Evolutionary conservation across 2,797 vertebrate genomes (phyloP), one percentile per base, ranked within the genome.

Genomic region (Knipowitschia caucasica): DNA sequence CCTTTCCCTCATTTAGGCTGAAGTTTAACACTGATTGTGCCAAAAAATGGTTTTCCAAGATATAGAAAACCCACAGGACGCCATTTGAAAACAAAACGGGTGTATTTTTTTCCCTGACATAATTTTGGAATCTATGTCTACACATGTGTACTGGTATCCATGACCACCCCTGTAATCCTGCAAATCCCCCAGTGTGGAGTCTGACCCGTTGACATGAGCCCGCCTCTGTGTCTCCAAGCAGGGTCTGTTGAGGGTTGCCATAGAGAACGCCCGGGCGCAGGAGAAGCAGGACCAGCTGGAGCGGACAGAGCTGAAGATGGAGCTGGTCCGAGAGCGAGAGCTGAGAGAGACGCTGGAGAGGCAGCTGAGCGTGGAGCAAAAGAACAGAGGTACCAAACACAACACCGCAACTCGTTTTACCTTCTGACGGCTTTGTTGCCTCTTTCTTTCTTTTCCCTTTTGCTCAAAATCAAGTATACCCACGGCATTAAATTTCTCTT

Each of bases 261-360:
- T 98, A 78, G 96, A 99, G 82, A 98, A 95, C 61, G 94, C 95
- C 53, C 91, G 96, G 74, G 94, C 94, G 57, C 96, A 99, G 91
- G 96, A 99, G 82, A 99, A 98, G 70, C 96, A 98, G 75, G 94
- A 98, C 67, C 96, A 98, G 78, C 90, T 98, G 90, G 96, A 99
- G 88, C 95, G 96, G 87, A 96, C 95, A 3, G 96, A 98, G 85
- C 88, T 99, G 82, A 98, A 98, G 89, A 94, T 99, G 96, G 96
- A 99, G 84, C 92, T 99, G 73, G 95, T 95, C 80, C 91, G 95
- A 62, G 96, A 99, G 86, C 81, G 96, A 78, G 96, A 99, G 86
- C 89, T 98, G 56, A 89, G 96, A 39, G 96, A 98, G 92, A 95
- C 93, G 3, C 84, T 99, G 78, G 96, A 99, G 90, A 95, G 96